Evolutionary conservation across 2,113 vertebrate species (phyloP).

Genomic region (Ranitomeya imitator): DNA sequence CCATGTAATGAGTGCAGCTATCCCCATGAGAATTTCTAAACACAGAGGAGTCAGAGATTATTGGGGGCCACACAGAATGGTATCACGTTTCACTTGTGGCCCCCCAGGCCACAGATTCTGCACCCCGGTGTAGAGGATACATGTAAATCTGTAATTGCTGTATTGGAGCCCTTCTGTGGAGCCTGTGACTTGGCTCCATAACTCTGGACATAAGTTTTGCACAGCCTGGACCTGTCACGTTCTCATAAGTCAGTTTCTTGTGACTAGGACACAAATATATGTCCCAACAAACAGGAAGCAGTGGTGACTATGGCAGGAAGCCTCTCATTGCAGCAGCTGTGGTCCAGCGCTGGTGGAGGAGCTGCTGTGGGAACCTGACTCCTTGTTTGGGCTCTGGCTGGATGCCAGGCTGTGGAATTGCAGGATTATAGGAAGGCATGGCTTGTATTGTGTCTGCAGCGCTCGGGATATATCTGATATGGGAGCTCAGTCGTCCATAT

Average conservation of each 20-base stretch:
- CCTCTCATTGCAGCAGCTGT: constrained; percentile 30
- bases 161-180: background rate
- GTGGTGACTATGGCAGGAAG: constrained; percentile 44
- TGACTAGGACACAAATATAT: constrained; percentile 14
- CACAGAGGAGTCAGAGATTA: too few species aligned
- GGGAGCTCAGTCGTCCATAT: background rate
- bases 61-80: too few species aligned
- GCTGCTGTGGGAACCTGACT: constrained; percentile 44
- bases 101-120: too few species aligned
- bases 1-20: too few species aligned
- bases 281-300: constrained; percentile 51
- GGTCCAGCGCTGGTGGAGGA: constrained; percentile 8
- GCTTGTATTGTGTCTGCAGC: background rate
- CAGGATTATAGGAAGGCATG: background rate
- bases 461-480: background rate
- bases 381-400: constrained; percentile 32
- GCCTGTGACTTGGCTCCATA: background rate
- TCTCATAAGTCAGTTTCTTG: constrained; percentile 5
- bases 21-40: too few species aligned
- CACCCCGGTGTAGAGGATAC: too few species aligned
- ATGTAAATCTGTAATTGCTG: background rate
- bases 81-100: too few species aligned
- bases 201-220: background rate
- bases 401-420: constrained; percentile 5
- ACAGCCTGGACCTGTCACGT: background rate